Evolutionary conservation across 2,113 vertebrate species (phyloP).

Genomic region (Hyaena hyaena): DNA sequence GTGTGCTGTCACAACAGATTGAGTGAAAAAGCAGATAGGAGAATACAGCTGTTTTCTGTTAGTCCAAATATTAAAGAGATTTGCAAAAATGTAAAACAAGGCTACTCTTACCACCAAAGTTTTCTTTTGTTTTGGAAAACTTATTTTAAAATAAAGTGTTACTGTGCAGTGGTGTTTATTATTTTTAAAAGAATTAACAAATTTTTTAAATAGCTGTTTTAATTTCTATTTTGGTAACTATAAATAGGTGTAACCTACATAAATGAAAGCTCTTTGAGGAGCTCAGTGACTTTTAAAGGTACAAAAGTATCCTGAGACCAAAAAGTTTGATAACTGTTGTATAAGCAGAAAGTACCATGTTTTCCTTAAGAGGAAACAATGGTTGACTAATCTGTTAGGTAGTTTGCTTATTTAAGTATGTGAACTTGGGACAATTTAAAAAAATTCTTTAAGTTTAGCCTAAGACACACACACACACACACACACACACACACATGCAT

Average conservation of each 20-base stretch:
- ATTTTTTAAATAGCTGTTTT: slow-evolving; percentile 2
- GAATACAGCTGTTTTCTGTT: slow-evolving; percentile 19
- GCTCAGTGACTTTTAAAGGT: slow-evolving; percentile 9
- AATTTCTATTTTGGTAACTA: slow-evolving; percentile 44
- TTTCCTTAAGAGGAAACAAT: neutral
- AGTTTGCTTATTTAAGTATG: slow-evolving; percentile 4
- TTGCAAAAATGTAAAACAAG: slow-evolving; percentile 34
- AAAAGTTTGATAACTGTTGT: neutral
- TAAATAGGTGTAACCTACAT: neutral
- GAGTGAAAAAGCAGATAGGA: neutral
- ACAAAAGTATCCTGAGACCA: neutral
- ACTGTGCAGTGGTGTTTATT: neutral
- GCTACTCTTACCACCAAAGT: neutral
- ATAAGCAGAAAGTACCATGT: neutral
- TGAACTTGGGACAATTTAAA: neutral
- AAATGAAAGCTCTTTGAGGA: slow-evolving; percentile 22
- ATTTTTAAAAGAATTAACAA: slow-evolving; percentile 21
- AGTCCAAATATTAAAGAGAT: neutral
- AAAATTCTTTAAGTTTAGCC: neutral
- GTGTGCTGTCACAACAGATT: neutral
- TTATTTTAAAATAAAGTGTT: neutral
- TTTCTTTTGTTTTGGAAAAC: slow-evolving; percentile 26
- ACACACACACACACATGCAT: neutral
- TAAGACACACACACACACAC: neutral
- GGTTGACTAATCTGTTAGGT: neutral